Evolutionary conservation across 2,113 vertebrate genomes (phyloP), one percentile per base, ranked within the genome.

Genomic region (Ellobius talpinus): DNA sequence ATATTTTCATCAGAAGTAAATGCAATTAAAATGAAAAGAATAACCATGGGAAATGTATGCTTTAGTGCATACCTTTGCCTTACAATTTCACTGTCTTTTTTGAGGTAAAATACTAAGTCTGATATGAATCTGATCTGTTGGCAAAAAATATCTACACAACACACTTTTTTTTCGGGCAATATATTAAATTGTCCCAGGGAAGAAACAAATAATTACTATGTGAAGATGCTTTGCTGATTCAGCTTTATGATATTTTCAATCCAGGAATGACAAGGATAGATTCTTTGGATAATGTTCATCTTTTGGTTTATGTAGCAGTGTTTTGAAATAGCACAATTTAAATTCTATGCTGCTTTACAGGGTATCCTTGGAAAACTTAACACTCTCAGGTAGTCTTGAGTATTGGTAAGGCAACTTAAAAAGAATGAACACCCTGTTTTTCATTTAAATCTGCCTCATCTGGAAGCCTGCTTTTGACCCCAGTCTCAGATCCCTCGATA

Each of bases 371-470:
- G 50, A 95, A 74, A 31, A 89, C 63, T 78, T 31, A 50, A 52
- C 24, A n/a, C 8, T 94, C 39, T n/a, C 58, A 72, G 19, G n/a
- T 45, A n/a, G 93, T 89, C 47, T 61, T 50, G 16, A 87, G 23
- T 78, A 68, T 65, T 77, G 77, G 36, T 66, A 47, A 91, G 33
- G 23, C 0, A 87, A 91, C 78, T 89, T 87, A 52, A 84, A 82
- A 87, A 17, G 70, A 31, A 58, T 85, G 23, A 91, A 93, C 90
- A 72, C 10, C 33, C 93, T 91, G 85, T 36, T 78, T 90, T 89
- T 95, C 70, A 42, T 90, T 96, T 89, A 96, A 91, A 89, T 87
- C 68, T 91, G 58, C n/a, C 33, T 93, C 36, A 31, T 31, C 52
- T 68, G 23, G 73, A 33, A 87, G 10, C 7, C 14, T 86, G 52